These are phyloP conservation scores for Tetramorium parvispinum DNA, from an alignment of 1,140 invertebrate genomes.

Conservation along the genomic window DNA sequence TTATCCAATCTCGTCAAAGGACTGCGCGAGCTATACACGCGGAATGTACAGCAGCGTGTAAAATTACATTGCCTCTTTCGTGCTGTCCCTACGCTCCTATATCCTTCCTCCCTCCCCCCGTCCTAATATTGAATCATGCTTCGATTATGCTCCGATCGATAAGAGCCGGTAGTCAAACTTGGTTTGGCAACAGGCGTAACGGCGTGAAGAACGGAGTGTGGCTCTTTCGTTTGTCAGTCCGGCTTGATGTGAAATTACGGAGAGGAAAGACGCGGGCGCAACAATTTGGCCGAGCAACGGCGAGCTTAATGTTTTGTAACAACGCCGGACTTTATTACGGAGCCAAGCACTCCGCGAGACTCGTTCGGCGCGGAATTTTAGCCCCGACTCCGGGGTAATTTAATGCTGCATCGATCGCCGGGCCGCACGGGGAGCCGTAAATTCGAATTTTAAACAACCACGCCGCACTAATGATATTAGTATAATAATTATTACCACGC, in stretches of 20 bases:
- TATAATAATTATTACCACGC: constrained; percentile 64
- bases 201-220: not conserved
- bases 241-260: constrained; percentile 17
- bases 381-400: constrained; percentile 55
- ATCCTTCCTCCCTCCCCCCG: not conserved
- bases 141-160: constrained; percentile 29
- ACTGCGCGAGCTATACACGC: constrained; percentile 60
- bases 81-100: not conserved
- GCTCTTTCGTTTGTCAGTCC: constrained; percentile 7
- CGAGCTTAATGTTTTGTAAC: constrained; percentile 57
- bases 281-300: constrained; percentile 51
- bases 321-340: constrained; percentile 53
- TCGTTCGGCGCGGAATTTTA: constrained; percentile 62
- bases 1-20: constrained; percentile 76
- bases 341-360: constrained; percentile 58
- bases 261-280: constrained; percentile 25
- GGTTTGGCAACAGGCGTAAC: not conserved
- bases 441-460: constrained; percentile 70
- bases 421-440: constrained; percentile 43
- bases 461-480: constrained; percentile 62
- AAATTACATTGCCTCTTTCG: constrained; percentile 58
- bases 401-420: constrained; percentile 67
- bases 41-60: constrained; percentile 65
- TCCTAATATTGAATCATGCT: constrained; percentile 15
- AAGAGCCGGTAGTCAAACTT: not conserved